Percentiles rank a stretch among this genome's conserved stretches.
phyloP scores from a whole-genome alignment of 1,140 invertebrate genomes.

The Onthophagus taurus region DNA sequence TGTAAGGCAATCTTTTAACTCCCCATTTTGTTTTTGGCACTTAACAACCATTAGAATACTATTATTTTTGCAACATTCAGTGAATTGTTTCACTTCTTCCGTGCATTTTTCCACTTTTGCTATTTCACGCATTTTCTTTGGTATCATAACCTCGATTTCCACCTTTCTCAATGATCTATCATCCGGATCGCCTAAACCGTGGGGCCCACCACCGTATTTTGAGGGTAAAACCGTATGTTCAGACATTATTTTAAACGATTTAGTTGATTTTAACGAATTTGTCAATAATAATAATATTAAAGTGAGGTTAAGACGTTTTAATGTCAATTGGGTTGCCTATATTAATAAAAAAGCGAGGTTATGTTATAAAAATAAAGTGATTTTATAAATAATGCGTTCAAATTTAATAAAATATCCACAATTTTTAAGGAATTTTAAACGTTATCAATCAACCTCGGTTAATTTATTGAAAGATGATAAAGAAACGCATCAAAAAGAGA shows the following conservation, averaged over 20 bases:
- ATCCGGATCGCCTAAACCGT: conserved; percentile 67
- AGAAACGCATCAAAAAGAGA: too few species aligned
- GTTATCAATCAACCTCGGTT: too few species aligned
- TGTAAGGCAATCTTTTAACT: conserved; percentile 57
- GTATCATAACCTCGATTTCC: conserved; percentile 75
- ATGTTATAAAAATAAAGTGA: background rate
- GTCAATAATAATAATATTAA: too few species aligned
- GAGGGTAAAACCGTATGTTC: conserved; percentile 6
- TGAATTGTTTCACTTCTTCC: conserved; percentile 61
- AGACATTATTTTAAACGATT: too few species aligned
- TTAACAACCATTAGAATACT: conserved; percentile 59
- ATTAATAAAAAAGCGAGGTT: background rate
- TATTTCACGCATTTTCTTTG: conserved; percentile 73
- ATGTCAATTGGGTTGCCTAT: too few species aligned
- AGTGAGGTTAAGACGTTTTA: too few species aligned
- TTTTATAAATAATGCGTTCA: background rate
- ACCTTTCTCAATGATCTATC: conserved; percentile 71
- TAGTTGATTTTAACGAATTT: too few species aligned
- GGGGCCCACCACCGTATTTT: conserved; percentile 10
- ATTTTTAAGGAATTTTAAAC: too few species aligned
- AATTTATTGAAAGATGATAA: too few species aligned
- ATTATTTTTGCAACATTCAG: conserved; percentile 62
- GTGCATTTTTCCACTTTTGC: conserved; percentile 67
- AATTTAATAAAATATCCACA: background rate
- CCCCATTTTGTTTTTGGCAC: conserved; percentile 61